Evolutionary conservation across 1,140 invertebrate species (phyloP).

Genomic region (Diabrotica virgifera): DNA sequence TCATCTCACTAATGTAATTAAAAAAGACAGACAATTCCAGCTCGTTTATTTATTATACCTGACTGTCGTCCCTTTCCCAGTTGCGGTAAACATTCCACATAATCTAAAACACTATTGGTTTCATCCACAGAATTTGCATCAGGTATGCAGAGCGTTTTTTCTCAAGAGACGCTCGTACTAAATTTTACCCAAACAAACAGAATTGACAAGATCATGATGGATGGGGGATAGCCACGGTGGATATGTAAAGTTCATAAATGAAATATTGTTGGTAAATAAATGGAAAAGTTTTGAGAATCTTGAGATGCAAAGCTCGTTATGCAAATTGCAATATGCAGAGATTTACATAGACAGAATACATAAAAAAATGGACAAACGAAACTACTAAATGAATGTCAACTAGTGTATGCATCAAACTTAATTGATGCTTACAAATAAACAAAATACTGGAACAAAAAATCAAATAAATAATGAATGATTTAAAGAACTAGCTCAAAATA

Average conservation of each 20-base stretch:
- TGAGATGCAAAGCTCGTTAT: too few relatives aligned
- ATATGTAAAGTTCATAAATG: background rate
- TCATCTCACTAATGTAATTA: constrained; percentile 43
- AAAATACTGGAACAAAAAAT: too few relatives aligned
- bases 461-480: too few relatives aligned
- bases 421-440: too few relatives aligned
- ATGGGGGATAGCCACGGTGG: background rate
- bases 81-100: constrained; percentile 12
- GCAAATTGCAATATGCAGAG: too few relatives aligned
- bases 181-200: background rate
- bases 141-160: constrained; percentile 20
- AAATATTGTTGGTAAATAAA: too few relatives aligned
- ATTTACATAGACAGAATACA: too few relatives aligned
- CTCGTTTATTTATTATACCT: constrained; percentile 41
- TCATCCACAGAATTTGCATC: constrained; percentile 15
- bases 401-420: too few relatives aligned
- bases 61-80: constrained; percentile 24
- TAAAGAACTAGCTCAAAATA: too few relatives aligned
- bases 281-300: too few relatives aligned
- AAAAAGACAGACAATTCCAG: constrained; percentile 40
- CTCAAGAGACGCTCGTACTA: background rate
- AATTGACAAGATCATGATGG: background rate
- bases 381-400: too few relatives aligned
- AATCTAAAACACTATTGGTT: constrained; percentile 14
- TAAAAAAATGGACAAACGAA: too few relatives aligned